phyloP scores from a whole-genome alignment of 2,797 vertebrate species.

The Lagorchestes hirsutus region DNA sequence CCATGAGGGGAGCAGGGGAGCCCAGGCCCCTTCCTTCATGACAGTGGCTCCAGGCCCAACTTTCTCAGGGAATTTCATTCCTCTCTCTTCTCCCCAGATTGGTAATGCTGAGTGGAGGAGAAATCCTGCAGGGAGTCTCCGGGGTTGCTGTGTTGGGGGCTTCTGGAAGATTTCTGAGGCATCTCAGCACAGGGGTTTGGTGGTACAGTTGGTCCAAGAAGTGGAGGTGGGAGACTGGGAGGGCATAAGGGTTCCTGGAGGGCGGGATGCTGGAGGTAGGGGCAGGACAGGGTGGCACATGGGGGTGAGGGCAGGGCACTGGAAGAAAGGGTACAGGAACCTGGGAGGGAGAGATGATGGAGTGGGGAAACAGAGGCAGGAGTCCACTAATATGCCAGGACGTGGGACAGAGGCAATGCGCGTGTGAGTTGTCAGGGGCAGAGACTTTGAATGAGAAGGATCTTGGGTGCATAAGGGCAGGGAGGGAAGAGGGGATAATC shows the following conservation, averaged over 20 bases:
- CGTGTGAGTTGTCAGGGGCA: neutral
- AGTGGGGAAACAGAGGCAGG: neutral
- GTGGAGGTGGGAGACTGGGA: neutral
- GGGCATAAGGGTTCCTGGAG: neutral
- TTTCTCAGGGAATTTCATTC: neutral
- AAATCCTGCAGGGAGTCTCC: neutral
- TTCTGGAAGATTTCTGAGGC: neutral
- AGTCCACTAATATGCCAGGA: neutral
- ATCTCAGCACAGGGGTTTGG: neutral
- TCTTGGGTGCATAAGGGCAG: neutral
- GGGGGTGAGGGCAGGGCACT: neutral
- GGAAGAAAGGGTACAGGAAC: neutral
- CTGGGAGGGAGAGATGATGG: neutral
- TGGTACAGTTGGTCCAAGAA: neutral
- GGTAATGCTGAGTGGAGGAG: neutral
- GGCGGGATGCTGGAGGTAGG: neutral
- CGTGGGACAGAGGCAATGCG: neutral
- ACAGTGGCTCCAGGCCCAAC: neutral
- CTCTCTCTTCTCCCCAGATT: neutral
- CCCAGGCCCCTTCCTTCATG: neutral
- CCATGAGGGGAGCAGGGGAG: neutral
- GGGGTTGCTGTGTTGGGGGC: neutral
- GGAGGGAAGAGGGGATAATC: neutral
- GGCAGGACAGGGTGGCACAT: neutral
- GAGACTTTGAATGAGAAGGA: neutral